Percentiles rank a stretch among this genome's conserved stretches.
phyloP scores from a whole-genome alignment of 2,888 invertebrate genomes.

The Orgyia antiqua region DNA sequence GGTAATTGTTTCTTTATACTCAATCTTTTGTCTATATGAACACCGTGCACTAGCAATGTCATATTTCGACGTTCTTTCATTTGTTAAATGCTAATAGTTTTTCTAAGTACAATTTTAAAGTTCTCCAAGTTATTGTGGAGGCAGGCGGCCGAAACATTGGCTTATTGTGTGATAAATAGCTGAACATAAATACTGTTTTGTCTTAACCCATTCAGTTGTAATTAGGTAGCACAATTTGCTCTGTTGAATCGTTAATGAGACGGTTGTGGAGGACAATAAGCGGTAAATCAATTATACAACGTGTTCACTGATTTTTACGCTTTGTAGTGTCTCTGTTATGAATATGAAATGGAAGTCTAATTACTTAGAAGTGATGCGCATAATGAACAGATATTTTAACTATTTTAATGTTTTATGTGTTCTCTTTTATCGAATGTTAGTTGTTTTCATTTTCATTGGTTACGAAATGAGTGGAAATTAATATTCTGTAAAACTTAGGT shows the following conservation, averaged over 20 bases:
- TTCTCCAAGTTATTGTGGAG: conserved; percentile 46
- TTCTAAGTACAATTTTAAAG: conserved; percentile 66
- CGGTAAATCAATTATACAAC: conserved; percentile 64
- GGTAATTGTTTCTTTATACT: conserved; percentile 67
- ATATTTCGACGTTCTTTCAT: conserved; percentile 45
- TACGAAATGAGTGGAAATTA: too few relatives aligned
- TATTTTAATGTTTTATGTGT: too few relatives aligned
- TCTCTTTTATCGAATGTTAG: too few relatives aligned
- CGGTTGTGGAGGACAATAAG: conserved; percentile 57
- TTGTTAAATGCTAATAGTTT: conserved; percentile 57
- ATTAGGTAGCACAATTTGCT: conserved; percentile 77
- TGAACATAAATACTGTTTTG: conserved; percentile 76
- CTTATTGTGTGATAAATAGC: conserved; percentile 71
- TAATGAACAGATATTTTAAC: conserved; percentile 17
- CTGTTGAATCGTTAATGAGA: conserved; percentile 72
- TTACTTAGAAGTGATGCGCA: conserved; percentile 16
- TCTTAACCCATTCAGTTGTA: conserved; percentile 66
- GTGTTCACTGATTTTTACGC: conserved; percentile 42
- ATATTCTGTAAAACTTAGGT: too few relatives aligned
- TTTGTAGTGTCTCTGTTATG: conserved; percentile 38
- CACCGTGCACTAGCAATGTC: conserved; percentile 51
- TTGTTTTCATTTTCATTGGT: too few relatives aligned
- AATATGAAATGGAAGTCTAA: conserved; percentile 29
- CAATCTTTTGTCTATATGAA: conserved; percentile 54
- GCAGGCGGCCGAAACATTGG: conserved; percentile 61